phyloP scores from a whole-genome alignment of 92 coral and sea anemone genomes.

The Diadumene lineata region DNA sequence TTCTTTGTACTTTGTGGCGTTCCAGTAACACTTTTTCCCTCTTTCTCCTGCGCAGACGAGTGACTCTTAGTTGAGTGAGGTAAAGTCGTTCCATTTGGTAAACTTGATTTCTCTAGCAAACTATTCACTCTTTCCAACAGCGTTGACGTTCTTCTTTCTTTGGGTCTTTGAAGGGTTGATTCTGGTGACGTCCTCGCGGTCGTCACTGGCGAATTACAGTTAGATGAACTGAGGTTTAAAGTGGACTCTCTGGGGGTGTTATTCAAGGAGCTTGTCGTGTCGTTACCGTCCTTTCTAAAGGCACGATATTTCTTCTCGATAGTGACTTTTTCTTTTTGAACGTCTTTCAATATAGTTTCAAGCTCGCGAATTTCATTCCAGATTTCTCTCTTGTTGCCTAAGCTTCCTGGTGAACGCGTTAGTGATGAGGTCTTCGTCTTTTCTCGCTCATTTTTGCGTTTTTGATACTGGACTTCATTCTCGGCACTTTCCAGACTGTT shows the following conservation, averaged over 20 bases:
- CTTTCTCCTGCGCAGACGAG: neutral
- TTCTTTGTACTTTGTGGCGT: neutral
- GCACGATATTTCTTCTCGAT: constrained; percentile 87
- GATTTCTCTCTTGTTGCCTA: constrained; percentile 75
- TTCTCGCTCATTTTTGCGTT: constrained; percentile 42
- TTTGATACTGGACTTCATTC: constrained; percentile 73
- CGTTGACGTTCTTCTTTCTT: constrained; percentile 25
- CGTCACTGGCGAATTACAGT: neutral
- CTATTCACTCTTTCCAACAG: constrained; percentile 33
- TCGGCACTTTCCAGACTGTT: constrained; percentile 79
- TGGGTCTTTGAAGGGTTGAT: constrained; percentile 17
- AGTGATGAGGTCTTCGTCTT: constrained; percentile 46
- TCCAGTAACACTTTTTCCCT: neutral
- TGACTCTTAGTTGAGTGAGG: neutral
- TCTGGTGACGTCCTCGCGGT: neutral
- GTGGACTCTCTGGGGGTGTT: constrained; percentile 21
- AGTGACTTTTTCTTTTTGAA: constrained; percentile 86
- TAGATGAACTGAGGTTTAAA: constrained; percentile 1
- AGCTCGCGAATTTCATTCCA: constrained; percentile 93
- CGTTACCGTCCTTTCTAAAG: constrained; percentile 72
- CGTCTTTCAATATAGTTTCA: constrained; percentile 88
- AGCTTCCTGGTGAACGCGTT: constrained; percentile 53
- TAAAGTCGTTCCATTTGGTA: constrained; percentile 29
- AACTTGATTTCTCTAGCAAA: constrained; percentile 24
- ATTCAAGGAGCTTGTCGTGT: constrained; percentile 48